Conservation (phyloP, 1,140 invertebrate genomes). For the Drosophila biarmipes region DNA sequence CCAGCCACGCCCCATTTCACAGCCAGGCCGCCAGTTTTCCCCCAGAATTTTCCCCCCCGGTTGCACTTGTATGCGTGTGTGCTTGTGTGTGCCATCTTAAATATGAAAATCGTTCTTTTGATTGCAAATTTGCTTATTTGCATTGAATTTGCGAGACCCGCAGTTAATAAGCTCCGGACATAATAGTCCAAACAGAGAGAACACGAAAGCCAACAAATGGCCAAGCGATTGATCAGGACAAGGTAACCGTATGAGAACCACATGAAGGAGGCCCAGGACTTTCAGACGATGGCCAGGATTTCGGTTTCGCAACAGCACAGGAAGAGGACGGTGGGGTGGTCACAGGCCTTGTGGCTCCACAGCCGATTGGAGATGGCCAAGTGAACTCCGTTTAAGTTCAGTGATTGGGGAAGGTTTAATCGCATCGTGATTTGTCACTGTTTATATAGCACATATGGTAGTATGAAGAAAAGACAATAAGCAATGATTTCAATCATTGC, state of each 20-base stretch:
- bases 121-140: slow-evolving; percentile 71
- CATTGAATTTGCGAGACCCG: slow-evolving; percentile 55
- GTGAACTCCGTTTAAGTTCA: slow-evolving; percentile 20
- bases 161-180: slow-evolving; percentile 65
- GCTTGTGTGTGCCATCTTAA: slow-evolving; percentile 57
- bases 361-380: slow-evolving; percentile 16
- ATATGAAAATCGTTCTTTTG: slow-evolving; percentile 76
- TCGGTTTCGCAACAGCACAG: neutral
- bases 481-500: too few relatives aligned
- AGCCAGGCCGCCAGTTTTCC: neutral
- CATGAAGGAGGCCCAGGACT: neutral
- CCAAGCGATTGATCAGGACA: slow-evolving; percentile 57
- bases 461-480: neutral
- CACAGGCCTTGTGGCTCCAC: neutral
- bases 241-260: slow-evolving; percentile 3
- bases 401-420: slow-evolving; percentile 8
- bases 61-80: neutral
- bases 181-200: slow-evolving; percentile 30
- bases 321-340: neutral
- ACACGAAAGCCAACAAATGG: slow-evolving; percentile 57
- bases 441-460: too few relatives aligned
- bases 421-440: neutral
- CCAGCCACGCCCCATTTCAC: slow-evolving; percentile 17
- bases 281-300: neutral
- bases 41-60: neutral